These are phyloP conservation scores for Pygoscelis antarcticus DNA, from an alignment of 2,113 vertebrate species.

Conservation along the genomic window DNA sequence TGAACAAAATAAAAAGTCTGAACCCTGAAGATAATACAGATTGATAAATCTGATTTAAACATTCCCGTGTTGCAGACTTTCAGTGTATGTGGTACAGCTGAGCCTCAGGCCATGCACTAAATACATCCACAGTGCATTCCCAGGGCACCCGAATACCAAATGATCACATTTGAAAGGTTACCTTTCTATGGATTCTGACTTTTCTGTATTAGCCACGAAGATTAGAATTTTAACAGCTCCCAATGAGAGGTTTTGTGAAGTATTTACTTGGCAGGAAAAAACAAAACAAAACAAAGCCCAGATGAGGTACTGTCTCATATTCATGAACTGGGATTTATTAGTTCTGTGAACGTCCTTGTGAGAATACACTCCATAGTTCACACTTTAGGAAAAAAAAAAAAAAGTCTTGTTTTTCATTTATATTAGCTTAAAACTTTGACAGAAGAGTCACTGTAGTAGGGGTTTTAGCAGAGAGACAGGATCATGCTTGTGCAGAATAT, in stretches of 20 bases:
- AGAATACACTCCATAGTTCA: conserved; percentile 56
- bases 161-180: conserved; percentile 69
- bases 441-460: background rate
- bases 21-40: conserved; percentile 71
- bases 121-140: conserved; percentile 61
- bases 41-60: conserved; percentile 71
- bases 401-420: conserved; percentile 52
- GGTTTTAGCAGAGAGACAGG: background rate
- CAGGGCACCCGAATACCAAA: conserved; percentile 58
- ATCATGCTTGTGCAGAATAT: conserved; percentile 7
- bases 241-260: conserved; percentile 58
- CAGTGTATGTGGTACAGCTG: conserved; percentile 58
- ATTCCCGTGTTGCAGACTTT: conserved; percentile 60
- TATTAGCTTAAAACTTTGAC: conserved; percentile 56
- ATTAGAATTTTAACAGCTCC: conserved; percentile 72
- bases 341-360: conserved; percentile 38
- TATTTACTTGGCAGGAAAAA: conserved; percentile 61
- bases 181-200: conserved; percentile 60
- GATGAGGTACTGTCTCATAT: conserved; percentile 68
- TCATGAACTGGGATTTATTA: conserved; percentile 69
- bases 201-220: conserved; percentile 58
- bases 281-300: conserved; percentile 69
- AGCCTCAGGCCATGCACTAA: conserved; percentile 60
- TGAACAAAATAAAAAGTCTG: conserved; percentile 60
- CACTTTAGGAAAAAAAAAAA: background rate